Evolutionary conservation across 2,888 invertebrate genomes (phyloP).

Genomic region (Thera obeliscata): DNA sequence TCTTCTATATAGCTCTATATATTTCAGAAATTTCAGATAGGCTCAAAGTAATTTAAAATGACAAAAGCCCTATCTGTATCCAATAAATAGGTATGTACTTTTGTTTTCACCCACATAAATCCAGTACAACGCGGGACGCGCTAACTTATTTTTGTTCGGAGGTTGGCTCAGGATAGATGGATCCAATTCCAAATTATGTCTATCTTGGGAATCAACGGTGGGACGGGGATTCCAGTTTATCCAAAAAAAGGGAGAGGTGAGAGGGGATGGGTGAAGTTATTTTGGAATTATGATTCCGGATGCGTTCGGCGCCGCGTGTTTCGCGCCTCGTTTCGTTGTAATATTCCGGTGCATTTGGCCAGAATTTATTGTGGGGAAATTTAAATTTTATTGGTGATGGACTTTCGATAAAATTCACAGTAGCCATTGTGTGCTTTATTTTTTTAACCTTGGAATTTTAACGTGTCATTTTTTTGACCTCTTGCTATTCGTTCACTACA

Average conservation of each 20-base stretch:
- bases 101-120: conserved; percentile 78
- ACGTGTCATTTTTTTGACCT: not conserved
- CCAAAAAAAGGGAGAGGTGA: conserved; percentile 73
- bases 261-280: conserved; percentile 76
- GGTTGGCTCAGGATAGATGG: conserved; percentile 81
- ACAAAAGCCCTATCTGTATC: conserved; percentile 50
- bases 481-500: not conserved
- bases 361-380: conserved; percentile 17
- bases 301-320: conserved; percentile 79
- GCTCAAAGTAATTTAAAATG: conserved; percentile 44
- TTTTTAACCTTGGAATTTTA: conserved; percentile 4
- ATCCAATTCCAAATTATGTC: conserved; percentile 86
- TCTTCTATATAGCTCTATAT: not conserved
- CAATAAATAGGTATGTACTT: conserved; percentile 51
- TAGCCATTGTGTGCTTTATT: conserved; percentile 1
- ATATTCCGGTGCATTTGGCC: conserved; percentile 53
- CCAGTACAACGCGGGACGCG: conserved; percentile 60
- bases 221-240: conserved; percentile 82
- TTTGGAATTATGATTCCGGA: conserved; percentile 85
- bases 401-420: conserved; percentile 19
- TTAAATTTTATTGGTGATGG: conserved; percentile 28
- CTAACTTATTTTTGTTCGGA: conserved; percentile 82
- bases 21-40: conserved; percentile 7
- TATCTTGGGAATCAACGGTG: conserved; percentile 85
- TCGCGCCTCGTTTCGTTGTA: conserved; percentile 80